Base-by-base conservation (phyloP, 2,113 vertebrate species). In the Limnothrissa miodon region DNA sequence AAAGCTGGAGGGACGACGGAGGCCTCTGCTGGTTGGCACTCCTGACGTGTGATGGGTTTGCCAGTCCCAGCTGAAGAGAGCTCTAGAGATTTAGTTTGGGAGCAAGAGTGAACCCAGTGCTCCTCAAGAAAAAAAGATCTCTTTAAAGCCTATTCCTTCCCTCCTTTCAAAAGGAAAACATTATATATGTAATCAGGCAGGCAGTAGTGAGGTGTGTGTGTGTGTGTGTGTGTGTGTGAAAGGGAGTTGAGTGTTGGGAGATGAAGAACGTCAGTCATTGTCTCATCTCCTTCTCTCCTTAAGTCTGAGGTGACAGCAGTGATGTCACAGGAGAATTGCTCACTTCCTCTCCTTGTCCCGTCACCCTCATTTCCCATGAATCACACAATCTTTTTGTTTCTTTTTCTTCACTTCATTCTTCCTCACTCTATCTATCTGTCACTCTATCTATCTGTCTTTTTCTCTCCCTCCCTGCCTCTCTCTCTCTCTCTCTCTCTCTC, bases 311-410 rank as follows among this genome's bases (percentile, higher is more conserved):
- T 70, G 62, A 36, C 62, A 36, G 1, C 10, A 36, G 1, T 36
- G 62, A 13, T 70, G 59, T 66, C 59, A 66, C 59, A 66, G 9
- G 59, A 25, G 59, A n/a, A n/a, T 11, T 66, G 59, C 7, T 29
- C n/a, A 11, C 8, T 66, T 25, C 59, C n/a, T 25, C 59, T 66
- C 9, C 46, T 17, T 17, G 11, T 17, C 46, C 46, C 46, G 17
- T 17, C 11, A 13, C 45, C n/a, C n/a, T 19, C 19, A 17, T 21
- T 19, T 5, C 51, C 5, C 19, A 9, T 45, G 79, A 81, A 11
- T 66, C 51, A 23, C 81, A 83, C 21, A 33, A 6, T 45, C 78
- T 82, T 80, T 85, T 66, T 83, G 53, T 86, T 81, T 25, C n/a
- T 25, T 25, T 25, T 25, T 70, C 48, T 17, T 15, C 48, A 44